These are phyloP conservation scores for Anorthoa munda DNA, from an alignment of 2,888 invertebrate genomes.

Conservation along the genomic window DNA sequence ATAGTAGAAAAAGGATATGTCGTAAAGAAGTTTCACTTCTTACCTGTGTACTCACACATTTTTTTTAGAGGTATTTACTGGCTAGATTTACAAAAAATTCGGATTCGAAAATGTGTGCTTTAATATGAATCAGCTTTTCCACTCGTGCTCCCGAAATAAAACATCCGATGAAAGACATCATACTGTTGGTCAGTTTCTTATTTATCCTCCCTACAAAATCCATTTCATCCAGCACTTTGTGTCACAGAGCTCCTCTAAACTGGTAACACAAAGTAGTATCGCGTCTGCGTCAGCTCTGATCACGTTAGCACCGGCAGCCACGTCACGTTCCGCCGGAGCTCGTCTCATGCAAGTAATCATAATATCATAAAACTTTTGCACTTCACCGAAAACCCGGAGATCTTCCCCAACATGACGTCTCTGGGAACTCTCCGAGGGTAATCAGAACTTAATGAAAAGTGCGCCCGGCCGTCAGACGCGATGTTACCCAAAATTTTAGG, in stretches of 20 bases:
- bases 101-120: no score
- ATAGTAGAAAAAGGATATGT: no score
- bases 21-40: no score
- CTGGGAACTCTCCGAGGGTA: slow-evolving; percentile 84
- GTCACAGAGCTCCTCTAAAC: slow-evolving; percentile 35
- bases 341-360: slow-evolving; percentile 88
- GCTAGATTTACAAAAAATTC: not conserved
- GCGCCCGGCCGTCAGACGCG: slow-evolving; percentile 82
- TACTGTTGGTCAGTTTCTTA: not conserved
- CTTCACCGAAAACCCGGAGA: slow-evolving; percentile 86
- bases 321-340: slow-evolving; percentile 78
- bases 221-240: slow-evolving; percentile 20
- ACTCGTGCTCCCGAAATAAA: not conserved
- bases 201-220: slow-evolving; percentile 6
- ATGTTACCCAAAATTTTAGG: slow-evolving; percentile 86
- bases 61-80: not conserved
- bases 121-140: not conserved
- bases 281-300: slow-evolving; percentile 65
- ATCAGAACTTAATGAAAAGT: slow-evolving; percentile 90
- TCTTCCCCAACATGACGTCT: slow-evolving; percentile 81
- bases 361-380: slow-evolving; percentile 90
- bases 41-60: no score
- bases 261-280: slow-evolving; percentile 64
- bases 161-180: not conserved
- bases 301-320: slow-evolving; percentile 60